These are phyloP conservation scores for Drosophila subobscura DNA, from an alignment of 1,140 invertebrate genomes.

Conservation along the genomic window DNA sequence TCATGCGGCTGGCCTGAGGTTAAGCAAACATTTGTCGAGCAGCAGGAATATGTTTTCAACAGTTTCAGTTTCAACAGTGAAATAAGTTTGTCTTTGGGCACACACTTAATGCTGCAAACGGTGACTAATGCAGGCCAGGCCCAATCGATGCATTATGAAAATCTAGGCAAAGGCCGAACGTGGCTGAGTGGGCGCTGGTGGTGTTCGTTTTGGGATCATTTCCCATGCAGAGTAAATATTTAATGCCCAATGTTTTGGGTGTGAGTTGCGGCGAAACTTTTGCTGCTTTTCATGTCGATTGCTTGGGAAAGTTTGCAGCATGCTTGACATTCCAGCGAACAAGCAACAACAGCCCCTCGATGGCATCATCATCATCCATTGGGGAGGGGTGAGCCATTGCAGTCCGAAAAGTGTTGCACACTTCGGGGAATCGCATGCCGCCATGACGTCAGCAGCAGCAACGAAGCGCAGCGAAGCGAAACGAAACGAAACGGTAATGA, in stretches of 20 bases:
- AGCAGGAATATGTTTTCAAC: too few species aligned
- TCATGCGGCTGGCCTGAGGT: too few species aligned
- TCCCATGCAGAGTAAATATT: slow-evolving; percentile 18
- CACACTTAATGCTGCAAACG: too few species aligned
- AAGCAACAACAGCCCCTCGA: too few species aligned
- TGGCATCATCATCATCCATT: background rate
- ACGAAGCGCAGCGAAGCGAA: slow-evolving; percentile 9
- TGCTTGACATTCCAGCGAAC: too few species aligned
- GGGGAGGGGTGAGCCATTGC: slow-evolving; percentile 22
- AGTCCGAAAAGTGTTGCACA: slow-evolving; percentile 61
- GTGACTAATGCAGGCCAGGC: too few species aligned
- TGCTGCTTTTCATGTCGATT: slow-evolving; percentile 1
- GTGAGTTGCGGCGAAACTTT: slow-evolving; percentile 12
- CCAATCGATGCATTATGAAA: background rate
- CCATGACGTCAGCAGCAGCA: slow-evolving; percentile 67
- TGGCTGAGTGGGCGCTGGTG: background rate
- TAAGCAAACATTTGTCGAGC: too few species aligned
- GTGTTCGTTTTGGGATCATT: slow-evolving; percentile 2
- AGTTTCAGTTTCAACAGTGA: too few species aligned
- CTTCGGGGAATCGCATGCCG: slow-evolving; percentile 45
- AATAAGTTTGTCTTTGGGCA: too few species aligned
- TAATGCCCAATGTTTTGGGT: slow-evolving; percentile 14
- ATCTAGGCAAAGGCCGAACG: background rate
- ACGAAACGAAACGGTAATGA: slow-evolving; percentile 26
- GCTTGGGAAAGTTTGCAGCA: slow-evolving; percentile 15